These are phyloP conservation scores for Formica aserva DNA, from an alignment of 2,888 invertebrate species.

Conservation along the genomic window DNA sequence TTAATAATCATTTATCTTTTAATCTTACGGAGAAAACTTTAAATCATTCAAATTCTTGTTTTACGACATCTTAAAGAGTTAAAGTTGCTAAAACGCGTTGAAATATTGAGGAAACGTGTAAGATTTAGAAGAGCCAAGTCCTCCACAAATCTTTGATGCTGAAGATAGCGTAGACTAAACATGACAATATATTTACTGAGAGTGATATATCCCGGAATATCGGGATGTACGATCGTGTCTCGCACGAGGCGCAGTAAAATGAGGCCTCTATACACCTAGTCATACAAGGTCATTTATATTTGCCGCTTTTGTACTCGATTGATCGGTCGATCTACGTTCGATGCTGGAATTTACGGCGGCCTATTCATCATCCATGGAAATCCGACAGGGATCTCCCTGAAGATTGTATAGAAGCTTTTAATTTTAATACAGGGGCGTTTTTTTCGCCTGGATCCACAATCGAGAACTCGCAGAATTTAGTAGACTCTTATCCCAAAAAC, in stretches of 20 bases:
- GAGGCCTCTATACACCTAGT: neutral
- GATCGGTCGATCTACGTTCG: slow-evolving; percentile 41
- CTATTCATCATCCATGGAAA: slow-evolving; percentile 29
- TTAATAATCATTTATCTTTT: slow-evolving; percentile 10
- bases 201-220: slow-evolving; percentile 33
- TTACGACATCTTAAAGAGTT: neutral
- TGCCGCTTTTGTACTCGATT: slow-evolving; percentile 25
- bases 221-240: slow-evolving; percentile 12
- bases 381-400: neutral
- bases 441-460: neutral
- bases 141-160: slow-evolving; percentile 14
- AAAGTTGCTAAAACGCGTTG: neutral
- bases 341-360: slow-evolving; percentile 28
- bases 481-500: neutral
- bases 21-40: neutral
- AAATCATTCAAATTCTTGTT: neutral
- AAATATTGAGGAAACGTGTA: neutral
- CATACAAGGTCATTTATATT: slow-evolving; percentile 27
- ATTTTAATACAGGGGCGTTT: slow-evolving; percentile 11
- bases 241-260: slow-evolving; percentile 22
- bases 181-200: slow-evolving; percentile 24
- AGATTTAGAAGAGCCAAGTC: neutral
- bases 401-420: slow-evolving; percentile 20
- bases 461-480: neutral
- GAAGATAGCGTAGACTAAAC: slow-evolving; percentile 4